Evolutionary conservation across 53 echinoderm and acorn worm genomes (phyloP), one percentile per base, ranked within the genome.

Genomic region (Paelopatides confundens): DNA sequence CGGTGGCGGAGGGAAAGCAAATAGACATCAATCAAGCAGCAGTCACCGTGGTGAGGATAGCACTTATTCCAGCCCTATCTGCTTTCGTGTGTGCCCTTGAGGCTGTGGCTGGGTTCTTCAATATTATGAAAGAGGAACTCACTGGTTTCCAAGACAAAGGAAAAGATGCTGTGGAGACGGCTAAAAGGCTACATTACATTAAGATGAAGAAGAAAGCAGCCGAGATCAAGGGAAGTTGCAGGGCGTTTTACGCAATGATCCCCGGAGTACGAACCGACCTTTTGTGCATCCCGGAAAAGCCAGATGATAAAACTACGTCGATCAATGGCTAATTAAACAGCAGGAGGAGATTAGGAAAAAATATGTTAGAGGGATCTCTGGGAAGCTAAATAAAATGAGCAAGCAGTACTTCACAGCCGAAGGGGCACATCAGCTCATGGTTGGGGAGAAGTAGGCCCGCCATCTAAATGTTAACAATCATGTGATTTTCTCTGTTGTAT

Each of bases 71-170:
- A 30, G 85, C 85, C 1, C 85, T 84, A 1, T 2, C 26, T 8
- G 63, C 85, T 11, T 84, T 84, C 86, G 28, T 85, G 2, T 39
- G 15, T 15, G 86, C 69, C 5, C 1, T 78, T 2, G 24, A 38
- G 8, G 65, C 40, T 17, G 47, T 69, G 3, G 86, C 86, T 11
- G 86, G 86, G 2, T 85, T 85, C 69, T 85, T 85, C 28, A 29
- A 21, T 8, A 40, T 85, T 1, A 69, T 85, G 10, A 65, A 85
- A 46, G 23, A 40, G 6, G 39, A 71, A 27, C 37, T 71, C 27
- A 23, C 43, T 21, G 33, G 6, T 38, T 71, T 71, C 21, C 71
- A 71, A 23, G 27, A n/a, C 38, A 71, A 23, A 28, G 71, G 39
- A 40, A n/a, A n/a, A n/a, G n/a, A n/a, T n/a, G n/a, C n/a, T n/a